Percentiles rank a stretch among this genome's conserved stretches.
Evolutionary conservation across 1,140 invertebrate genomes (phyloP).

Genomic region (Hirudo medicinalis): DNA sequence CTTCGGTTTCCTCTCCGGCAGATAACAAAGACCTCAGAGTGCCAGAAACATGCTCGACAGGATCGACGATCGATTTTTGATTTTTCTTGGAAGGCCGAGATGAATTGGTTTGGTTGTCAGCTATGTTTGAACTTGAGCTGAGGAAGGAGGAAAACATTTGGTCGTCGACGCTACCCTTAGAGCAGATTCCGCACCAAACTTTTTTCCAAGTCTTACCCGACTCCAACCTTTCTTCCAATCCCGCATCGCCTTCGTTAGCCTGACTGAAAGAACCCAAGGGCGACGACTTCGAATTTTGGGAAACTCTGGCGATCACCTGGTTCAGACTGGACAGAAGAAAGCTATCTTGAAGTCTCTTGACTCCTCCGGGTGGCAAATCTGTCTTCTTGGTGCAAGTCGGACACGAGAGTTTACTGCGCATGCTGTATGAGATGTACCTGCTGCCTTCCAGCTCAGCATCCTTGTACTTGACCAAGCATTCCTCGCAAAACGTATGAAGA

Average conservation of each 20-base stretch:
- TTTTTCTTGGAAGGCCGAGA: no score
- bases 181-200: no score
- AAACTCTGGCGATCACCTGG: conserved; percentile 32
- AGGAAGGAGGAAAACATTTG: no score
- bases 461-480: conserved; percentile 45
- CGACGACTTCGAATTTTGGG: conserved; percentile 21
- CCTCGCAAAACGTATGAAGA: conserved; percentile 80
- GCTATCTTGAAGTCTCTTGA: conserved; percentile 38
- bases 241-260: no score
- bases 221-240: no score
- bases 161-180: no score
- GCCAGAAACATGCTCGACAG: no score
- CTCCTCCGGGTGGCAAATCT: conserved; percentile 37
- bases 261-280: neutral
- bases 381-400: conserved; percentile 40
- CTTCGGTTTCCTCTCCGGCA: neutral
- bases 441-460: neutral
- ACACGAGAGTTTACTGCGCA: conserved; percentile 34
- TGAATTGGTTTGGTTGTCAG: no score
- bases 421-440: conserved; percentile 26
- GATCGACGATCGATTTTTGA: no score
- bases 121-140: no score
- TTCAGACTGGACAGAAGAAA: conserved; percentile 38
- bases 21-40: no score
- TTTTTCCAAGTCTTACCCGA: no score